A percentile compares a stretch with the other conserved stretches of the same genome.
Conservation (phyloP, 2,113 vertebrate species). For the Hiodon alosoides region DNA sequence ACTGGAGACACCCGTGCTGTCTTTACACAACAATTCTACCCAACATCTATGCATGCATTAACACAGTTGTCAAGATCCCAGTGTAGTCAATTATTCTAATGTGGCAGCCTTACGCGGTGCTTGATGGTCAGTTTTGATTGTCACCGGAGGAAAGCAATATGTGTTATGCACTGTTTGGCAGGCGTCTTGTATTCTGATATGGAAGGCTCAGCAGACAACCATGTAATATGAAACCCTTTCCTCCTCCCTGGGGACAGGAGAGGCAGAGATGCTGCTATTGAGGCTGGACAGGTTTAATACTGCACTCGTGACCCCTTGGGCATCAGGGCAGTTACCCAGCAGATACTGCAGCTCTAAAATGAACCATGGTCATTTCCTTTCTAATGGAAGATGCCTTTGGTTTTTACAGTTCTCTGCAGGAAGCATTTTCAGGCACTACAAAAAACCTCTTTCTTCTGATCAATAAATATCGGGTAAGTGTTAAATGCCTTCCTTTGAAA, state of each 20-base stretch:
- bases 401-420: constrained; percentile 38
- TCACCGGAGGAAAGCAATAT: background rate
- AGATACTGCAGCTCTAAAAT: constrained; percentile 64
- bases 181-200: background rate
- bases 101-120: background rate
- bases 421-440: constrained; percentile 8
- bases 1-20: background rate
- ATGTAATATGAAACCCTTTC: constrained; percentile 8
- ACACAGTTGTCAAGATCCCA: background rate
- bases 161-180: background rate
- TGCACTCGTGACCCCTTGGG: constrained; percentile 43
- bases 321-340: constrained; percentile 43
- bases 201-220: background rate
- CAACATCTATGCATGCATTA: background rate
- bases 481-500: too few species aligned
- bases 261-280: constrained; percentile 42
- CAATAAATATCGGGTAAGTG: too few species aligned
- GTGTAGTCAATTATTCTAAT: background rate
- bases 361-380: constrained; percentile 61
- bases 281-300: constrained; percentile 73
- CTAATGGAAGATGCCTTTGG: constrained; percentile 50
- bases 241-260: constrained; percentile 27
- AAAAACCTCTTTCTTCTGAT: constrained; percentile 3
- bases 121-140: constrained; percentile 19
- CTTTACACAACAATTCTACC: background rate